These are phyloP conservation scores for Strix aluco DNA, from an alignment of 2,113 vertebrate genomes.

Conservation along the genomic window DNA sequence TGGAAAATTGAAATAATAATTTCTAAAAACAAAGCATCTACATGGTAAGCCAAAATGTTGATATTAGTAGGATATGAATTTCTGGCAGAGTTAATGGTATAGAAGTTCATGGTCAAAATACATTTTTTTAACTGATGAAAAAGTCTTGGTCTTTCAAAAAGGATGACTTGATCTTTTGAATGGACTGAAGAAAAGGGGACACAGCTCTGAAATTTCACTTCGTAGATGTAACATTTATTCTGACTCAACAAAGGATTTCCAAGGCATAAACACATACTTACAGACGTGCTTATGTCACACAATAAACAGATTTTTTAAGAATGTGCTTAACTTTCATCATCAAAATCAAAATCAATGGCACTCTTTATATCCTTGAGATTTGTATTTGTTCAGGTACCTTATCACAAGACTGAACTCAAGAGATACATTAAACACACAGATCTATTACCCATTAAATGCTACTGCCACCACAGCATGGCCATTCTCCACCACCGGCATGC, in stretches of 20 bases:
- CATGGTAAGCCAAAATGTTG: background rate
- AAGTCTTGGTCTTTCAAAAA: background rate
- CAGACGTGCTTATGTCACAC: background rate
- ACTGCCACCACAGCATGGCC: background rate
- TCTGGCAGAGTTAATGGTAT: background rate
- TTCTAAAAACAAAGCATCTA: background rate
- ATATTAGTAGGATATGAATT: background rate
- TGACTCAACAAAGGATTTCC: background rate
- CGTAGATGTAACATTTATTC: background rate
- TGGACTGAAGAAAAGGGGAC: background rate
- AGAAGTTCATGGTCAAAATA: background rate
- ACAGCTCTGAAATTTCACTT: background rate
- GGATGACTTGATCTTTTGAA: background rate
- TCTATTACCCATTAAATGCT: background rate
- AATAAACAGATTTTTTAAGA: background rate
- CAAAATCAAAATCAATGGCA: background rate
- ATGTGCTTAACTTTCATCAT: background rate
- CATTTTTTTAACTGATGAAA: background rate
- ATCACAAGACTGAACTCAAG: background rate
- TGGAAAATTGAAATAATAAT: background rate
- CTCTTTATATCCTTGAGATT: background rate
- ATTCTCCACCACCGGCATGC: rapidly evolving
- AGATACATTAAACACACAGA: background rate
- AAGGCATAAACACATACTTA: background rate
- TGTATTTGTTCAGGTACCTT: background rate